These are phyloP conservation scores for Brenthis ino DNA, from an alignment of 2,888 invertebrate genomes.

Conservation along the genomic window DNA sequence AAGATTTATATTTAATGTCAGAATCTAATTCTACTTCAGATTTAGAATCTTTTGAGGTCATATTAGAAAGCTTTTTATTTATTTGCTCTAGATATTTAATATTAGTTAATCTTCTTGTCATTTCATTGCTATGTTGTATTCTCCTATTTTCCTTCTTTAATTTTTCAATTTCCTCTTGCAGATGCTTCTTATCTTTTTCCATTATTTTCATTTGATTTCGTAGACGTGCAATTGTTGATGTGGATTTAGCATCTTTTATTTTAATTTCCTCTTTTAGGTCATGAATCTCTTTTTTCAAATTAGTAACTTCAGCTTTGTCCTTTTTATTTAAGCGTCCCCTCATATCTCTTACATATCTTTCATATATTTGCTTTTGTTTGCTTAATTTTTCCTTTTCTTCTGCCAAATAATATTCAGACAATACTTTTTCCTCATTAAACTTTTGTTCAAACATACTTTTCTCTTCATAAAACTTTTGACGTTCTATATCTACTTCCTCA, in stretches of 20 bases:
- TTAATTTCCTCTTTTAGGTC: constrained; percentile 86
- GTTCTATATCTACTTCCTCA: constrained; percentile 84
- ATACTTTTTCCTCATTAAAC: constrained; percentile 85
- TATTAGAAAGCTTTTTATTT: constrained; percentile 79
- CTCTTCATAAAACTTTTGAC: constrained; percentile 84
- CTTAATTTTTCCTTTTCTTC: constrained; percentile 86
- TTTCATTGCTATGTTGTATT: constrained; percentile 82
- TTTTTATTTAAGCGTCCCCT: constrained; percentile 85
- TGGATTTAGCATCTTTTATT: constrained; percentile 88
- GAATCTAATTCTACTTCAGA: constrained; percentile 55
- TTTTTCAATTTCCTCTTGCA: constrained; percentile 85
- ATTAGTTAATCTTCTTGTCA: constrained; percentile 82
- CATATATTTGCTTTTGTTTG: constrained; percentile 85
- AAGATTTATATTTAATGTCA: constrained; percentile 68
- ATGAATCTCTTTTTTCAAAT: constrained; percentile 84
- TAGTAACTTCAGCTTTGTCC: constrained; percentile 86
- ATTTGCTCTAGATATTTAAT: constrained; percentile 89
- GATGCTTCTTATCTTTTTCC: constrained; percentile 86
- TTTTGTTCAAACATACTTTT: constrained; percentile 82
- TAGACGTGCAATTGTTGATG: constrained; percentile 86
- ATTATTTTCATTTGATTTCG: constrained; percentile 88
- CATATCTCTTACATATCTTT: constrained; percentile 86
- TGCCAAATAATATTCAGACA: constrained; percentile 84
- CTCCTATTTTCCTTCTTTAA: constrained; percentile 86
- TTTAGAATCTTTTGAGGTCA: constrained; percentile 58